Evolutionary conservation across 2,888 invertebrate species (phyloP), one percentile per base, ranked within the genome.

Genomic region (Caenorhabditis panamensis): DNA sequence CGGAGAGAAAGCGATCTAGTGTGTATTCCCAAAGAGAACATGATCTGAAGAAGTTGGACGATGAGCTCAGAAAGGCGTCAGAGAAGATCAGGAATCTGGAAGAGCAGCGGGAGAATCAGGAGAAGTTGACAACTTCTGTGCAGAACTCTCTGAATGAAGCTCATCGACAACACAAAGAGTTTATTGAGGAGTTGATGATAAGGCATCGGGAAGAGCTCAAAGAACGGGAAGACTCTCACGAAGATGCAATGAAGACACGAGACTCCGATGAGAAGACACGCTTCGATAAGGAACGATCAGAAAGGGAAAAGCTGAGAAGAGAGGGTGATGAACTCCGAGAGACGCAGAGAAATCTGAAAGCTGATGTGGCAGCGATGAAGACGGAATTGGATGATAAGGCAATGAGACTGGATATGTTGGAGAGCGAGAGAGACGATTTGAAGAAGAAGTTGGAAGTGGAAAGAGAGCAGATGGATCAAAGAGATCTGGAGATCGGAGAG

Each of bases 151-250:
- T 85, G 13, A 68, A 82, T 11, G 82, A 79, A 11, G 76, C 79
- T 0, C 83, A 83, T 56, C 68, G 80, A 18, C 71, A 78, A 24
- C 87, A 87, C 61, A 84, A 86, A 18, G 67, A 82, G n/a, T 87
- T 86, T 66, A 84, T 87, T 51, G 87, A 87, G 54, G 84, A 86
- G 26, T 44, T 86, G 41, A 83, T 79, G 49, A 47, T 58, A 2
- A 62, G 84, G 16, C 87, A 87, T 53, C 49, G 84, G 9, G 84
- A 86, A 16, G 87, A 87, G 63, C 44, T 85, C 1, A 67, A 75
- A 5, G 62, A 71, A n/a, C 64, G 85, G 18, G 82, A 84, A 44
- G 69, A 67, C 9, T 58, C 64, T 20, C 63, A 80, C 26, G 58
- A 69, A 0, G 67, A 59, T 0, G 61, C 71, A 13, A 6, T 82